phyloP scores from a whole-genome alignment of 2,888 invertebrate species.

The Acanthosepion lycidas region DNA sequence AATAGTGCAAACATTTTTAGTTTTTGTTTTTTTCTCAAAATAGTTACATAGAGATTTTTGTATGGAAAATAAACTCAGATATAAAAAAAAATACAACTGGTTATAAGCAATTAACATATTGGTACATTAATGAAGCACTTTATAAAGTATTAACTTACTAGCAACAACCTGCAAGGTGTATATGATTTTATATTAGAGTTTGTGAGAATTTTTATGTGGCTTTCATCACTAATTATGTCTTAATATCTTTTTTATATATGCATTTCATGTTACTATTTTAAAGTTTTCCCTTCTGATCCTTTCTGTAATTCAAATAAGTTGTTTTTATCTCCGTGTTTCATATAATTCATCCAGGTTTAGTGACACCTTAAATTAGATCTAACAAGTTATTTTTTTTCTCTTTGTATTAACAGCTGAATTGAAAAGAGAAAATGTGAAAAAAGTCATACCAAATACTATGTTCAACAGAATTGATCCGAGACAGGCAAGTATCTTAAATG shows the following conservation, averaged over 20 bases:
- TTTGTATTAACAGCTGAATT: not conserved
- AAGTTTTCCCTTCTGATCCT: not conserved
- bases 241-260: not conserved
- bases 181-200: not conserved
- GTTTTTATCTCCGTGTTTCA: not conserved
- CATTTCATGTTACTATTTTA: not conserved
- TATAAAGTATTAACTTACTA: too few relatives aligned
- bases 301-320: not conserved
- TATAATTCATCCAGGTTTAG: not conserved
- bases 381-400: not conserved
- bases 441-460: not conserved
- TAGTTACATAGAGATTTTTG: too few relatives aligned
- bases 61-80: too few relatives aligned
- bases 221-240: not conserved
- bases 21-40: too few relatives aligned
- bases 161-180: not conserved
- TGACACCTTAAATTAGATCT: not conserved
- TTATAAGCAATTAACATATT: too few relatives aligned
- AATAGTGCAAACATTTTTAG: too few relatives aligned
- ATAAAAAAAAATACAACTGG: too few relatives aligned
- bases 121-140: too few relatives aligned
- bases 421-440: not conserved
- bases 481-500: not conserved
- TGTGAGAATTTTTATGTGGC: not conserved
- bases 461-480: not conserved